A percentile compares a stretch with the other conserved stretches of the same genome.
These are phyloP conservation scores for Diploscapter pachys DNA, from an alignment of 1,140 invertebrate genomes.

Conservation along the genomic window DNA sequence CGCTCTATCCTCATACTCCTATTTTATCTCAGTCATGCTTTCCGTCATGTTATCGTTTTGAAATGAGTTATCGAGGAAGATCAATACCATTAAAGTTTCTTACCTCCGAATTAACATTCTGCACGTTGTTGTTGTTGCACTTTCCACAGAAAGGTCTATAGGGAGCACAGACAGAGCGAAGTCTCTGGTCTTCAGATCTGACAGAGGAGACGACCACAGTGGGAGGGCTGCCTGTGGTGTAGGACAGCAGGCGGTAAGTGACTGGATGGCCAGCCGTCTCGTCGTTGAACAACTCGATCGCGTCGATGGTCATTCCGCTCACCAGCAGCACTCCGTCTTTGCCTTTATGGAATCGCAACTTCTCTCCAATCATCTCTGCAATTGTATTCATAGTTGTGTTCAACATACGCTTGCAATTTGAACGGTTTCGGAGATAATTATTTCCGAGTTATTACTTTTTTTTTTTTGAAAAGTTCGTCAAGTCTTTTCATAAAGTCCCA, in stretches of 20 bases:
- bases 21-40: no score
- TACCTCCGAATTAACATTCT: slow-evolving; percentile 25
- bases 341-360: slow-evolving; percentile 23
- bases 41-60: not conserved
- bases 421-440: no score
- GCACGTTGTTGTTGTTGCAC: slow-evolving; percentile 34
- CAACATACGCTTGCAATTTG: no score
- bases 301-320: slow-evolving; percentile 29
- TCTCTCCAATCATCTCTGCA: slow-evolving; percentile 26
- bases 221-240: slow-evolving; percentile 26
- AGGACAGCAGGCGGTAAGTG: slow-evolving; percentile 16
- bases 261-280: not conserved
- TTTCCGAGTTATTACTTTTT: no score
- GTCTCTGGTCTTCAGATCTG: slow-evolving; percentile 26
- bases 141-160: slow-evolving; percentile 49
- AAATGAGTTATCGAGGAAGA: not conserved
- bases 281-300: slow-evolving; percentile 20
- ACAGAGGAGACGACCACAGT: slow-evolving; percentile 32
- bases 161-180: slow-evolving; percentile 49
- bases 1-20: no score
- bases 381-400: no score
- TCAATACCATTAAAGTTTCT: no score
- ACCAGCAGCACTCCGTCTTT: slow-evolving; percentile 22
- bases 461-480: no score
- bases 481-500: no score